These are phyloP conservation scores for Rhabditophanes sp. DNA, from an alignment of 2,888 invertebrate genomes.

Conservation along the genomic window DNA sequence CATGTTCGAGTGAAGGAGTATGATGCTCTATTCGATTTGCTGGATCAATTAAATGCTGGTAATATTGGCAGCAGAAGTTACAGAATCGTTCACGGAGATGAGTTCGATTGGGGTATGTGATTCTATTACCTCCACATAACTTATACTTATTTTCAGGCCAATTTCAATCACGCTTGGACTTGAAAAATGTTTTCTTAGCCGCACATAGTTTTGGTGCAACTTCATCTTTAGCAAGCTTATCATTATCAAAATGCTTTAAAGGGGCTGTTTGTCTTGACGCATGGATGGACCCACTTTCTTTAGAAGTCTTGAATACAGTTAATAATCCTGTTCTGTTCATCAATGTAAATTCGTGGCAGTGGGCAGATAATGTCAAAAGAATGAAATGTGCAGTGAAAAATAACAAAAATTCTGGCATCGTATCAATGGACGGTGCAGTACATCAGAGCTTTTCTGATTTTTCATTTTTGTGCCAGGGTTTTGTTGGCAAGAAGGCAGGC, in stretches of 20 bases:
- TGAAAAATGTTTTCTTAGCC: conserved; percentile 46
- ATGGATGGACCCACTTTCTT: conserved; percentile 54
- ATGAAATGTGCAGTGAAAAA: conserved; percentile 45
- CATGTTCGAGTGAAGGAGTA: conserved; percentile 45
- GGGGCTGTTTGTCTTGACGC: conserved; percentile 52
- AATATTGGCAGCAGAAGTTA: no score
- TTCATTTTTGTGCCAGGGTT: conserved; percentile 41
- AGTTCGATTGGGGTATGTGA: conserved; percentile 42
- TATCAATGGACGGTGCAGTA: conserved; percentile 19
- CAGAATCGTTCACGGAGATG: no score
- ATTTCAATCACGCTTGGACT: conserved; percentile 20
- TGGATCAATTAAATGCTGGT: conserved; percentile 45
- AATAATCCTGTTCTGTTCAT: conserved; percentile 7
- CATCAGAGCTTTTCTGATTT: conserved; percentile 46
- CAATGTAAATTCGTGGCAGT: conserved; percentile 53
- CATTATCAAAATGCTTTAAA: conserved; percentile 48
- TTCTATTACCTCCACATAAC: not conserved
- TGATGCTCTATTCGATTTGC: conserved; percentile 41
- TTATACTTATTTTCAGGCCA: conserved; percentile 1
- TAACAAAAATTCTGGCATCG: conserved; percentile 12
- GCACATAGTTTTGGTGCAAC: conserved; percentile 59
- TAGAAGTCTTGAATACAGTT: conserved; percentile 46
- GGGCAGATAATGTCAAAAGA: conserved; percentile 49
- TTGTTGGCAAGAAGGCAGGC: conserved; percentile 27
- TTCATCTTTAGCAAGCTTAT: conserved; percentile 51